Base-by-base conservation (phyloP, 1,140 invertebrate species). In the Euura saliciscinereae region DNA sequence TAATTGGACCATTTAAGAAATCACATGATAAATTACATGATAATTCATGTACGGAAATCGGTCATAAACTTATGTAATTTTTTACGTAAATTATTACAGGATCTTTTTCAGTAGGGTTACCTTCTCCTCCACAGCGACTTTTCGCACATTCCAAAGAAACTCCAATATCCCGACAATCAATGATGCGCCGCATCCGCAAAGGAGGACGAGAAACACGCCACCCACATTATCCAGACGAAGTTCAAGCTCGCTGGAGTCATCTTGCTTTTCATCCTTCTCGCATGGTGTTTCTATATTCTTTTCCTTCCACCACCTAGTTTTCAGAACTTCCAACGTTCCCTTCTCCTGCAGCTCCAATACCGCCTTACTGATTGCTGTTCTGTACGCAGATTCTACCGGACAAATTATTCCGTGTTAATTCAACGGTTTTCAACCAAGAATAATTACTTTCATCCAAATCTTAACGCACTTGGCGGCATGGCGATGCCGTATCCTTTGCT, bases 201-300 rank as follows among this genome's bases (percentile, higher is more conserved):
- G 89, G 0, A 98, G 86, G 0, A 98, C 95, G 2, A 98, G 91
- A 84, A 97, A 98, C 8, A 98, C 95, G 68, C 97, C 97, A 71
- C 96, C 95, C 6, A 98, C 94, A 75, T 96, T 95, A 43, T 92
- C 90, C 46, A 98, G 89, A 13, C 91, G 92, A 67, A 95, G 82
- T 80, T 94, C 92, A 68, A 95, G 82, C 79, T 94, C 92, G 44
- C 78, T 80, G 2, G 80, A 79, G 46, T 73, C 78, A 0, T 65
- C 72, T 28, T 6, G 69, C 28, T 67, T 69, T n/a, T 71, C 74
- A 65, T 0, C 43, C 72, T 28, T 71, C 69, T 4, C 73, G 74
- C 5, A 8, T 43, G 69, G 83, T 85, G 6, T 74, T 65, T n/a
- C 88, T 82, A 3, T 85, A 6, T 86, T 79, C 42, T 89, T 89